These are phyloP conservation scores for Phragmatobia fuliginosa DNA, from an alignment of 2,888 invertebrate genomes.

Conservation along the genomic window DNA sequence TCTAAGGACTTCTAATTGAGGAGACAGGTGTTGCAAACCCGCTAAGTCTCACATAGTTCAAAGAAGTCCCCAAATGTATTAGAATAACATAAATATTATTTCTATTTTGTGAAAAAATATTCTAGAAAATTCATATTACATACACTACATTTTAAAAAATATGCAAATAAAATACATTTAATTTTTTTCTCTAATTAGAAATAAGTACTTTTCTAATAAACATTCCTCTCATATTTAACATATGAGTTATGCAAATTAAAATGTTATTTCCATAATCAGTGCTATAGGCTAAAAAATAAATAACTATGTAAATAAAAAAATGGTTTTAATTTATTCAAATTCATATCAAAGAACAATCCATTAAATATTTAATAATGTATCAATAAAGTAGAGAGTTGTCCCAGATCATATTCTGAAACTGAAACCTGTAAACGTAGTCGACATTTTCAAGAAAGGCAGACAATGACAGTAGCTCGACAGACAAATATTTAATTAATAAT, in stretches of 20 bases:
- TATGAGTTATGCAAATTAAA: neutral
- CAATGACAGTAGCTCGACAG: constrained; percentile 49
- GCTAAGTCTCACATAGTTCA: too few species aligned
- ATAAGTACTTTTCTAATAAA: neutral
- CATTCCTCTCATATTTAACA: neutral
- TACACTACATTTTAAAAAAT: neutral
- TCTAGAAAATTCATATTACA: neutral
- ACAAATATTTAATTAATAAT: constrained; percentile 68
- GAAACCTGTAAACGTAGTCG: constrained; percentile 25
- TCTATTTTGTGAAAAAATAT: too few species aligned
- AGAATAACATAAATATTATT: too few species aligned
- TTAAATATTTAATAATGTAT: neutral
- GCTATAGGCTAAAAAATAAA: neutral
- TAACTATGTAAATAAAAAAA: neutral
- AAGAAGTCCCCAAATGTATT: too few species aligned
- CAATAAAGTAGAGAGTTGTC: neutral
- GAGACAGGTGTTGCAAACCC: too few species aligned
- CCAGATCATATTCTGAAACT: constrained; percentile 16
- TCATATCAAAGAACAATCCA: neutral
- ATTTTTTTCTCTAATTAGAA: neutral
- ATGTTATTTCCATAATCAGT: neutral
- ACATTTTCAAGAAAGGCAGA: constrained; percentile 31
- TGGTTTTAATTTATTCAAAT: neutral
- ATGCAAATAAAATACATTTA: neutral
- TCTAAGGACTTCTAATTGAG: too few species aligned